These are phyloP conservation scores for Papilio machaon DNA, from an alignment of 1,140 invertebrate species.

Conservation along the genomic window DNA sequence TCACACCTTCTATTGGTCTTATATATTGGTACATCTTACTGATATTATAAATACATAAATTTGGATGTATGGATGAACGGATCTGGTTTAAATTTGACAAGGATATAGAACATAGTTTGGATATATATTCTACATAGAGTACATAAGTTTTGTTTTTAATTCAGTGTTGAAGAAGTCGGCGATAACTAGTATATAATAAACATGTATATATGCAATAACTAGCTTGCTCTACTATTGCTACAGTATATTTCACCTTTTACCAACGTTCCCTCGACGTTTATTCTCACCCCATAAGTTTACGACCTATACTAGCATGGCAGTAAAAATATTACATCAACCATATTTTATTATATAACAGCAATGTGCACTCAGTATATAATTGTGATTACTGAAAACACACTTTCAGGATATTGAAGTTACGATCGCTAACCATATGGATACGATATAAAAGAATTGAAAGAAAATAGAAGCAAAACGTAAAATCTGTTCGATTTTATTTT, in stretches of 20 bases:
- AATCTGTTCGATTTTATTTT: not conserved
- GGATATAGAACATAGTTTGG: too few relatives aligned
- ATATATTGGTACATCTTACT: constrained; percentile 32
- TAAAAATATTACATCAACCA: constrained; percentile 42
- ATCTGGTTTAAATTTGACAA: too few relatives aligned
- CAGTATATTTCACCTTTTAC: constrained; percentile 54
- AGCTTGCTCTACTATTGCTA: constrained; percentile 34
- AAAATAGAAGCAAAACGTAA: not conserved
- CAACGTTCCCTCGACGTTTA: constrained; percentile 39
- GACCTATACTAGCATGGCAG: constrained; percentile 40
- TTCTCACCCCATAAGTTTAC: constrained; percentile 46
- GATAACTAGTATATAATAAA: too few relatives aligned
- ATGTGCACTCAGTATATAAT: not conserved
- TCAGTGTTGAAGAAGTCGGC: too few relatives aligned
- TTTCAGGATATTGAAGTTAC: not conserved
- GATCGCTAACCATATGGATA: too few relatives aligned
- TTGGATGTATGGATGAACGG: too few relatives aligned
- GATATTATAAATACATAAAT: too few relatives aligned
- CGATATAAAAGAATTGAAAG: not conserved
- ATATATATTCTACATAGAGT: too few relatives aligned
- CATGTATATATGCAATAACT: not conserved
- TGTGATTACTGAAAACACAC: not conserved
- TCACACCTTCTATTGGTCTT: constrained; percentile 54
- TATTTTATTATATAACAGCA: constrained; percentile 30
- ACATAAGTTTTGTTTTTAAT: too few relatives aligned